Conservation (phyloP, 2,888 invertebrate species). For the Sylvicola cinctus region DNA sequence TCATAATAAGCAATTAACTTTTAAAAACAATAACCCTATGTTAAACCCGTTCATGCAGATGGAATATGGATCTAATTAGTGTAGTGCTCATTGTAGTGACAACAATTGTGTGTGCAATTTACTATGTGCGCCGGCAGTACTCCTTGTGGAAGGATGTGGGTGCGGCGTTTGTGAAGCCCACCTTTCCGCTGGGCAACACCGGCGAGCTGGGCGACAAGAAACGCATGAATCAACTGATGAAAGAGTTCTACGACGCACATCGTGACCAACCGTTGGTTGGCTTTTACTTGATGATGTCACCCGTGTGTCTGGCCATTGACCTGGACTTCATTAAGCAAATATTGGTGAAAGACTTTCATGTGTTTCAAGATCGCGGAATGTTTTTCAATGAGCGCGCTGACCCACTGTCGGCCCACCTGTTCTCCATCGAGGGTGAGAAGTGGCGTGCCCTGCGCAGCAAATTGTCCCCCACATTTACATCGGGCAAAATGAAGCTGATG, state of each 20-base stretch:
- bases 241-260: neutral
- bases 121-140: too few relatives aligned
- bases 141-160: too few relatives aligned
- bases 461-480: slow-evolving; percentile 27
- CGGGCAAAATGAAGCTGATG: slow-evolving; percentile 28
- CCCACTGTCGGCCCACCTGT: slow-evolving; percentile 18
- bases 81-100: too few relatives aligned
- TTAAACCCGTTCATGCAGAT: too few relatives aligned
- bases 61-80: too few relatives aligned
- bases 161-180: too few relatives aligned
- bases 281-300: neutral
- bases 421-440: slow-evolving; percentile 19
- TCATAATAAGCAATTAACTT: too few relatives aligned
- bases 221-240: neutral
- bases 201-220: neutral
- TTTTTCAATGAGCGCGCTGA: slow-evolving; percentile 17
- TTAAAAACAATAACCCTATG: too few relatives aligned
- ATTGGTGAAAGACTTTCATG: slow-evolving; percentile 19
- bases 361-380: slow-evolving; percentile 20
- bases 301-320: slow-evolving; percentile 5
- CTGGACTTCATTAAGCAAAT: slow-evolving; percentile 17
- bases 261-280: neutral
- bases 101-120: too few relatives aligned
- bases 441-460: slow-evolving; percentile 27
- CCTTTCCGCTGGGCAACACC: neutral